Evolutionary conservation across 1,140 invertebrate species (phyloP).

Genomic region (Drosophila subpulchrella): DNA sequence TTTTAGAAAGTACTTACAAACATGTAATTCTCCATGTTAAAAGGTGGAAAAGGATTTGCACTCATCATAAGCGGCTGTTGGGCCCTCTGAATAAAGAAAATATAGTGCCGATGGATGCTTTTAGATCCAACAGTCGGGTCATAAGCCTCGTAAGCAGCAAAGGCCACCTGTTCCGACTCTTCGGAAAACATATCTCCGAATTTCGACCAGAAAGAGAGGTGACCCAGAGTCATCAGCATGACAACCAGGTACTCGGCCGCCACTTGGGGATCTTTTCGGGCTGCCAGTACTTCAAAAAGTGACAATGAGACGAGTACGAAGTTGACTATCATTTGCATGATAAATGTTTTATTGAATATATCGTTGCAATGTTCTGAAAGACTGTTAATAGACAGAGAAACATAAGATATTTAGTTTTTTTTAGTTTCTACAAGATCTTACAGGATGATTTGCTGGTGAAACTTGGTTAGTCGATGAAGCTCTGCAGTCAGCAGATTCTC

Average conservation of each 20-base stretch:
- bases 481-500: slow-evolving; percentile 2
- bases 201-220: slow-evolving; percentile 46
- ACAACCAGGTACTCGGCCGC: slow-evolving; percentile 40
- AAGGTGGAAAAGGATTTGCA: slow-evolving; percentile 41
- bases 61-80: slow-evolving; percentile 37
- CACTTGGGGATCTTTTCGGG: slow-evolving; percentile 30
- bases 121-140: slow-evolving; percentile 13
- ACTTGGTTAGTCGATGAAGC: slow-evolving; percentile 3
- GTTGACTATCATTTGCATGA: slow-evolving; percentile 41
- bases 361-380: slow-evolving; percentile 38
- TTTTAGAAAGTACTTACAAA: slow-evolving; percentile 20
- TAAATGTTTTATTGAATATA: slow-evolving; percentile 40
- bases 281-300: slow-evolving; percentile 36
- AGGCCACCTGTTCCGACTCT: slow-evolving; percentile 41
- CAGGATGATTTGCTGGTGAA: slow-evolving; percentile 51
- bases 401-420: too few species aligned
- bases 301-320: slow-evolving; percentile 54
- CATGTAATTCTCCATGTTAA: slow-evolving; percentile 51
- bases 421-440: background rate
- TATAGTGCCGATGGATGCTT: slow-evolving; percentile 17
- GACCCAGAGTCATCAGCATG: slow-evolving; percentile 34
- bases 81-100: slow-evolving; percentile 40
- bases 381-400: slow-evolving; percentile 5
- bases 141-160: slow-evolving; percentile 46
- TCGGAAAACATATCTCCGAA: slow-evolving; percentile 54